Evolutionary conservation across 1,140 invertebrate genomes (phyloP).

Genomic region (Aethina tumida): DNA sequence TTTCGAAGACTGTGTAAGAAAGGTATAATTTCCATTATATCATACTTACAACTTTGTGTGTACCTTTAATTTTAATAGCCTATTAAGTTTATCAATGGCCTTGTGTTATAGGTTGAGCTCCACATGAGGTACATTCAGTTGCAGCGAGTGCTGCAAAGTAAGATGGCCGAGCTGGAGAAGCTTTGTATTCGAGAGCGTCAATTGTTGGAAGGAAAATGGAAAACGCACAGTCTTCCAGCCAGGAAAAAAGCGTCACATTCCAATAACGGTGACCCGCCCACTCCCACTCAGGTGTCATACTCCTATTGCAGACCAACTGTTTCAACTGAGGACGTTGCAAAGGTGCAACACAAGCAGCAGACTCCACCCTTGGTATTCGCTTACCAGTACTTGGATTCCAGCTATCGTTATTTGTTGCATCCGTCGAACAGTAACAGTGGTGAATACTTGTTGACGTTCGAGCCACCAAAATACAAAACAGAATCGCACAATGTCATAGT

Average conservation of each 20-base stretch:
- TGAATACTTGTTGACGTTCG: slow-evolving; percentile 57
- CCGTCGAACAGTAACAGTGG: slow-evolving; percentile 46
- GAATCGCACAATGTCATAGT: slow-evolving; percentile 52
- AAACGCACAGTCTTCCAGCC: slow-evolving; percentile 75
- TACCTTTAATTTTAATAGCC: neutral
- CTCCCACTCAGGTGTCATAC: slow-evolving; percentile 34
- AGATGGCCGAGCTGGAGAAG: slow-evolving; percentile 75
- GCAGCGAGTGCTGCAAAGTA: slow-evolving; percentile 74
- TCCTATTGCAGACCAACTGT: slow-evolving; percentile 53
- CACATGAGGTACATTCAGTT: slow-evolving; percentile 86
- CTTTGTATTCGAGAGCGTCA: slow-evolving; percentile 74
- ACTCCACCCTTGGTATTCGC: slow-evolving; percentile 49
- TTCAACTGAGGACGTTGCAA: slow-evolving; percentile 60
- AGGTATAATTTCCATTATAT: slow-evolving; percentile 44
- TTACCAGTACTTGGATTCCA: slow-evolving; percentile 59
- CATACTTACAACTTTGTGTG: neutral
- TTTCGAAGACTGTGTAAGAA: slow-evolving; percentile 89
- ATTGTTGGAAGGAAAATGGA: slow-evolving; percentile 74
- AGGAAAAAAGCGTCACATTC: slow-evolving; percentile 58
- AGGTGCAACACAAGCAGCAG: slow-evolving; percentile 39
- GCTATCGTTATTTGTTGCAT: slow-evolving; percentile 55
- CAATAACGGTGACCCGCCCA: slow-evolving; percentile 37
- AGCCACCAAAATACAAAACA: slow-evolving; percentile 48
- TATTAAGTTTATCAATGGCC: neutral
- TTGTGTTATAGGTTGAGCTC: slow-evolving; percentile 60